A percentile compares a stretch with the other conserved stretches of the same genome.
These are phyloP conservation scores for Callyntrura sp. DNA, from an alignment of 2,888 invertebrate species.

Conservation along the genomic window DNA sequence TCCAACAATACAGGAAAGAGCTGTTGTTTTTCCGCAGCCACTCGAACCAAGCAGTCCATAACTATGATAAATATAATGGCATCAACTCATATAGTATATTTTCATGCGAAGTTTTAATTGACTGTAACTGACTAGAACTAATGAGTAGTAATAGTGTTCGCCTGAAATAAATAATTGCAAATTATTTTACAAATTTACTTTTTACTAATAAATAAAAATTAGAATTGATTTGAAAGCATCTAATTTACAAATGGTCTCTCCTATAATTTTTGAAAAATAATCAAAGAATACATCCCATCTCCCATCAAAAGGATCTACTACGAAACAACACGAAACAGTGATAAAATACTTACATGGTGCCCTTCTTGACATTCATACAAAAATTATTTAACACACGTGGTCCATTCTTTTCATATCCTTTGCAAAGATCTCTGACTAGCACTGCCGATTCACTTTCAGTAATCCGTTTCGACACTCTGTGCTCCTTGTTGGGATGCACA, in stretches of 20 bases:
- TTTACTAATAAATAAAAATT: too few relatives aligned
- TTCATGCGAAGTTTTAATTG: too few relatives aligned
- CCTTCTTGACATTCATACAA: constrained; percentile 64
- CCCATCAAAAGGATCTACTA: neutral
- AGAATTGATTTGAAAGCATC: too few relatives aligned
- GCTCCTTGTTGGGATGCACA: neutral
- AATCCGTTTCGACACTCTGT: neutral
- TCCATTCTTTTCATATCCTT: constrained; percentile 61
- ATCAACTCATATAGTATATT: too few relatives aligned
- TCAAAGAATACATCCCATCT: neutral
- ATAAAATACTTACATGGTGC: constrained; percentile 64
- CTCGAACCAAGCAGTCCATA: neutral
- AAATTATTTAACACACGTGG: constrained; percentile 67
- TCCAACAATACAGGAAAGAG: neutral
- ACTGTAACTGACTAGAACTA: too few relatives aligned
- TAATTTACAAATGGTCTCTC: too few relatives aligned
- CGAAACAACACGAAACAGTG: too few relatives aligned
- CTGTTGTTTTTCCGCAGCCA: neutral
- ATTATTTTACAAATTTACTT: too few relatives aligned
- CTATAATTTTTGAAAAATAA: neutral
- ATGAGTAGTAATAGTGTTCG: too few relatives aligned
- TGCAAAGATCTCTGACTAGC: constrained; percentile 68
- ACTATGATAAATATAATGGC: neutral
- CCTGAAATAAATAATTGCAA: too few relatives aligned
- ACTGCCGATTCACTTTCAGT: constrained; percentile 42